Percentiles rank a stretch among this genome's conserved stretches.
Conservation (phyloP, 2,113 vertebrate genomes). For the Corythaeola cristata region DNA sequence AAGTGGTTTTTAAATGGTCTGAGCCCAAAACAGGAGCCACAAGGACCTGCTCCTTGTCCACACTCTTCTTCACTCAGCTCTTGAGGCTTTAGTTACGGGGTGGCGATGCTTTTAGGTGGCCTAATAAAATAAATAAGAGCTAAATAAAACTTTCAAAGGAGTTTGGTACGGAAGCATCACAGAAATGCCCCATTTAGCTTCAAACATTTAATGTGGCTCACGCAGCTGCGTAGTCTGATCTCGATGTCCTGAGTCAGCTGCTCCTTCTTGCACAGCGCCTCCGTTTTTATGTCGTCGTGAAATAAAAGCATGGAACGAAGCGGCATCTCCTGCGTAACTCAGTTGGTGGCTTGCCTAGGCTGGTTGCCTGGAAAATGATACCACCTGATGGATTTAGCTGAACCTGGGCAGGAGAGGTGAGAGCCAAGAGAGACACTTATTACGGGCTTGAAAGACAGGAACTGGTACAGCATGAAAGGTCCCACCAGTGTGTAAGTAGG, state of each 20-base stretch:
- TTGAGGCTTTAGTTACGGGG: background rate
- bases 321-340: background rate
- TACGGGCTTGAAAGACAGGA: background rate
- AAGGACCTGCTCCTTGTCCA: background rate
- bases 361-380: background rate
- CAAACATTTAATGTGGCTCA: fast-evolving
- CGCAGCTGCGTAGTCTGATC: background rate
- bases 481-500: background rate
- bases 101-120: too few species aligned
- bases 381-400: background rate
- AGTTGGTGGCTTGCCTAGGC: background rate
- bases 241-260: background rate
- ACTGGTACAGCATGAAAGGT: background rate
- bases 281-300: fast-evolving
- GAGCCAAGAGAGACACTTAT: background rate
- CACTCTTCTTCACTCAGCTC: too few species aligned
- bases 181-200: background rate
- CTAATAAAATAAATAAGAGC: background rate
- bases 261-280: background rate
- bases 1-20: background rate
- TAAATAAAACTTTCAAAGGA: background rate
- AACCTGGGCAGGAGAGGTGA: too few species aligned
- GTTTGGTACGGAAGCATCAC: background rate
- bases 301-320: background rate
- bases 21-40: background rate